Conservation (phyloP, 2,113 vertebrate genomes). For the Urocolius indicus region DNA sequence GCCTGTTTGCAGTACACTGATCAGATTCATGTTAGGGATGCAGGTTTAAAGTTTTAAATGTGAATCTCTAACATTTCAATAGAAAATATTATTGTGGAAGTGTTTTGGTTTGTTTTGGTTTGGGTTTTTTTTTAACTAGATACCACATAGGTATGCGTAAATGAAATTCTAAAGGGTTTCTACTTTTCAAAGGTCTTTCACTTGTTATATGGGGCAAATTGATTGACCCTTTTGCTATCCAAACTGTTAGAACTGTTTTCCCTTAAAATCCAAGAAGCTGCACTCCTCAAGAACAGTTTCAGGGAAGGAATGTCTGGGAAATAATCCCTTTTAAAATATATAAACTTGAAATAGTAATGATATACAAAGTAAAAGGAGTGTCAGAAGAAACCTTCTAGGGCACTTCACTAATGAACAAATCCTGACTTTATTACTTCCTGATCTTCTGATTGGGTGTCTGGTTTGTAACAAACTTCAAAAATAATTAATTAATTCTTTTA, state of each 20-base stretch:
- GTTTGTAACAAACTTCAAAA: neutral
- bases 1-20: neutral
- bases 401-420: neutral
- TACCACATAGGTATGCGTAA: neutral
- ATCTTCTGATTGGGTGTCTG: conserved; percentile 20
- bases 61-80: neutral
- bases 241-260: neutral
- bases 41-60: neutral
- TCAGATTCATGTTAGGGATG: neutral
- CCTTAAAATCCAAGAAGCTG: neutral
- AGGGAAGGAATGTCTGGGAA: conserved; percentile 56
- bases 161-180: neutral
- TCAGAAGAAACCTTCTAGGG: neutral
- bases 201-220: neutral
- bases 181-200: neutral
- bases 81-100: neutral
- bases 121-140: neutral
- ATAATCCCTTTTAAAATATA: conserved; percentile 21
- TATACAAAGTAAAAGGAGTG: neutral
- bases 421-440: conserved; percentile 29
- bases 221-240: neutral
- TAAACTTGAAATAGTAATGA: neutral
- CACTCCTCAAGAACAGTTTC: neutral
- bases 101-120: neutral
- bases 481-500: no score